Percentiles rank a stretch among this genome's conserved stretches.
phyloP scores from a whole-genome alignment of 2,888 invertebrate species.

The Lamellibrachia satsuma region DNA sequence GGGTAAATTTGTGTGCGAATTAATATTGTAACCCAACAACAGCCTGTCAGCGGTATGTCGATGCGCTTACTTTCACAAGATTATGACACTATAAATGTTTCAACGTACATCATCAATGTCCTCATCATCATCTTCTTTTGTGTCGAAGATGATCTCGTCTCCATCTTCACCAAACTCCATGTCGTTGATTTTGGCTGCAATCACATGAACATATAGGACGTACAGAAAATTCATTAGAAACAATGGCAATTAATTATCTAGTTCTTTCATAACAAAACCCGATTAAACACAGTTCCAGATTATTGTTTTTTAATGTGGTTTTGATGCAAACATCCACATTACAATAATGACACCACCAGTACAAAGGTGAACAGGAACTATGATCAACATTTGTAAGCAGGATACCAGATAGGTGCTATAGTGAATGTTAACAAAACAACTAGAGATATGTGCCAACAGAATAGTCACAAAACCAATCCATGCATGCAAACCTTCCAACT shows the following conservation, averaged over 20 bases:
- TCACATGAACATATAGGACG: neutral
- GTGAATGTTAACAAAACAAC: neutral
- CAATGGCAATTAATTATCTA: slow-evolving; percentile 8
- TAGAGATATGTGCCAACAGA: neutral
- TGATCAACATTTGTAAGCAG: no score
- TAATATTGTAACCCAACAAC: no score
- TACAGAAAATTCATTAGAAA: neutral
- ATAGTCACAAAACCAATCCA: no score
- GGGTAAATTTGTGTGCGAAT: no score
- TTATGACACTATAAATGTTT: neutral
- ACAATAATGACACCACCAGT: no score
- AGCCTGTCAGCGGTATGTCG: no score
- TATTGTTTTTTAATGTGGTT: no score
- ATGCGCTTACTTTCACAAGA: no score
- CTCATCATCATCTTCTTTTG: slow-evolving; percentile 75
- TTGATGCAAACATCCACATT: no score
- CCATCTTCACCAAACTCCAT: slow-evolving; percentile 92
- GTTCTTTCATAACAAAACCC: neutral
- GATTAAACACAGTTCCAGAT: no score
- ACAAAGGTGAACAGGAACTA: no score
- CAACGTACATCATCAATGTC: slow-evolving; percentile 62
- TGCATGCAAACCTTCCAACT: neutral
- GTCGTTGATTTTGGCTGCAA: slow-evolving; percentile 84
- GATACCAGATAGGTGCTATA: no score
- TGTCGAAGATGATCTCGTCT: slow-evolving; percentile 96